A percentile compares a stretch with the other conserved stretches of the same genome.
phyloP scores from a whole-genome alignment of 2,113 vertebrate genomes.

The Podarcis cretensis region DNA sequence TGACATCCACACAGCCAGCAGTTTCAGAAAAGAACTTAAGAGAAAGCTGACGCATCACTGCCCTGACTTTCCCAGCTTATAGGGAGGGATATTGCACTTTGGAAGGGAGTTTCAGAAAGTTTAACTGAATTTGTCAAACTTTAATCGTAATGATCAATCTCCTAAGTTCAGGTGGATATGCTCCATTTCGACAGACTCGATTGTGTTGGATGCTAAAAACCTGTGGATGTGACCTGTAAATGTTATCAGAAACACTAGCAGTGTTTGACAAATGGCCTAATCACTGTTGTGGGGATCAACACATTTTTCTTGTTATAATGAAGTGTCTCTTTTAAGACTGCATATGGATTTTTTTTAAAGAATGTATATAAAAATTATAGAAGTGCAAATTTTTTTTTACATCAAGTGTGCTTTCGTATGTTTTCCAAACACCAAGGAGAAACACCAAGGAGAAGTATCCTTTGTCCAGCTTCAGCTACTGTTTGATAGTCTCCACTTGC shows the following conservation, averaged over 20 bases:
- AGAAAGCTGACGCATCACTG: conserved; percentile 5
- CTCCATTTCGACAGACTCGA: conserved; percentile 46
- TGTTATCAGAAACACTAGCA: conserved; percentile 60
- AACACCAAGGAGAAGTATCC: neutral
- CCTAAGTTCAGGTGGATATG: conserved; percentile 39
- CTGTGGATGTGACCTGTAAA: conserved; percentile 64
- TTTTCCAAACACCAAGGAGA: too few relatives aligned
- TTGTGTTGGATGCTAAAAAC: conserved; percentile 57
- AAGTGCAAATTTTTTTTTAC: conserved; percentile 30
- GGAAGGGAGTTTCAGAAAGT: conserved; percentile 7
- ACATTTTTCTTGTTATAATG: conserved; percentile 77
- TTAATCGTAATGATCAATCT: conserved; percentile 49
- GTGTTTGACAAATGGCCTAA: conserved; percentile 75
- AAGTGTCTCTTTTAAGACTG: conserved; percentile 70
- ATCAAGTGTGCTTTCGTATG: conserved; percentile 32
- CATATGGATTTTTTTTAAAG: conserved; percentile 63
- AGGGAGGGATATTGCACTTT: neutral
- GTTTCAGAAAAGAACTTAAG: conserved; percentile 4
- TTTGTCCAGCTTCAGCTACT: neutral
- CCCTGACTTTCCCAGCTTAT: neutral
- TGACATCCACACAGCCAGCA: neutral
- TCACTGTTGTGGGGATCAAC: conserved; percentile 65
- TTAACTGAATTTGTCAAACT: conserved; percentile 46
- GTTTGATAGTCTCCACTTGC: neutral
- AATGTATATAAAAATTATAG: conserved; percentile 61